Evolutionary conservation across 1,140 invertebrate species (phyloP).

Genomic region (Metaphire vulgaris): DNA sequence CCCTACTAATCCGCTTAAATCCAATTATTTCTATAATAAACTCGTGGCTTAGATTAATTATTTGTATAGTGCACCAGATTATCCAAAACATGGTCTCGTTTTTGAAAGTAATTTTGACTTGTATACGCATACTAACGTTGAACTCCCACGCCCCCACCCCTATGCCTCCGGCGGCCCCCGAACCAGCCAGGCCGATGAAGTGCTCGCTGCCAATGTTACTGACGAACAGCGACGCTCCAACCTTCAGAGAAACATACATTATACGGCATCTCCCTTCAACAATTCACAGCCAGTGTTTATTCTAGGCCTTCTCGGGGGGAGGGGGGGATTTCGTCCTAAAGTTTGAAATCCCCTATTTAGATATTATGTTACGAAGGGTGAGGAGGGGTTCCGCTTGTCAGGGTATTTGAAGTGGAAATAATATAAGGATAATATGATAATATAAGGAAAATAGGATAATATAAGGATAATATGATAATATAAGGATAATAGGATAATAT

Average conservation of each 20-base stretch:
- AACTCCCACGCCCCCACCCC: slow-evolving; percentile 58
- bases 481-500: not conserved
- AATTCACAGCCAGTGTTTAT: too few relatives aligned
- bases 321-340: not conserved
- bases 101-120: too few relatives aligned
- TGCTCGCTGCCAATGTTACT: slow-evolving; percentile 61
- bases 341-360: not conserved
- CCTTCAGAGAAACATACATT: slow-evolving; percentile 47
- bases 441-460: not conserved
- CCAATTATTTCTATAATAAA: too few relatives aligned
- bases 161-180: slow-evolving; percentile 53
- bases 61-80: too few relatives aligned
- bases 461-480: slow-evolving; percentile 3
- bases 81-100: too few relatives aligned
- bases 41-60: too few relatives aligned
- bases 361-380: too few relatives aligned
- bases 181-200: slow-evolving; percentile 59
- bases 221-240: slow-evolving; percentile 59
- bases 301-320: too few relatives aligned
- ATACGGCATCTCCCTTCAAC: too few relatives aligned
- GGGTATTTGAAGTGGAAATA: not conserved
- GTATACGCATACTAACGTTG: slow-evolving; percentile 56
- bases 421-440: not conserved
- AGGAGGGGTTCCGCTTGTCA: too few relatives aligned
- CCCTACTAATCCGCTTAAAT: too few relatives aligned